These are phyloP conservation scores for Tanytarsus gracilentus DNA, from an alignment of 2,888 invertebrate genomes.

Conservation along the genomic window DNA sequence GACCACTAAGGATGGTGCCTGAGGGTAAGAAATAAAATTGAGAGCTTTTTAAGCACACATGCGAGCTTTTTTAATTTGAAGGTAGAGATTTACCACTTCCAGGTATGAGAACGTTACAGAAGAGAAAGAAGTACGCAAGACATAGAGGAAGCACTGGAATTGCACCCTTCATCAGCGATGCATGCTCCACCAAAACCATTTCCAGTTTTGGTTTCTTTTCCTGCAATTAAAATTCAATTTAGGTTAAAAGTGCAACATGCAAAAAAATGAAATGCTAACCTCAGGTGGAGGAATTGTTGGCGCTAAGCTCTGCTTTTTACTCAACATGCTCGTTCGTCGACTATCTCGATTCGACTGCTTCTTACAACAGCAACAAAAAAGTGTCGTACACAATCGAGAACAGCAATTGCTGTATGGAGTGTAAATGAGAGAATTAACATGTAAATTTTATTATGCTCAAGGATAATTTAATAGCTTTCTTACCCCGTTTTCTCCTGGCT, in stretches of 20 bases:
- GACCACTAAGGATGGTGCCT: slow-evolving; percentile 85
- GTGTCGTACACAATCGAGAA: slow-evolving; percentile 37
- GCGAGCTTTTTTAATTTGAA: not conserved
- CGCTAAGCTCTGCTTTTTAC: slow-evolving; percentile 57
- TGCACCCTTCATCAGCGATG: slow-evolving; percentile 81
- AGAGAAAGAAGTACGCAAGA: slow-evolving; percentile 77
- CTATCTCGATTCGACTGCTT: slow-evolving; percentile 47
- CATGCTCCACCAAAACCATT: slow-evolving; percentile 66
- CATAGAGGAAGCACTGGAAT: slow-evolving; percentile 83
- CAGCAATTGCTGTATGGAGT: slow-evolving; percentile 38
- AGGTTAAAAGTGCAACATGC: slow-evolving; percentile 31
- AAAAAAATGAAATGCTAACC: slow-evolving; percentile 38
- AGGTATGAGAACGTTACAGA: slow-evolving; percentile 70
- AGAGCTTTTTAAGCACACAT: not conserved
- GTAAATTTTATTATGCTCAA: not conserved
- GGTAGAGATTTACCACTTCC: slow-evolving; percentile 55
- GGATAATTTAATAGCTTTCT: not conserved
- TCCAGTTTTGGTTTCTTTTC: slow-evolving; percentile 69
- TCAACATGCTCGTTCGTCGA: slow-evolving; percentile 54
- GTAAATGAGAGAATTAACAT: slow-evolving; percentile 23
- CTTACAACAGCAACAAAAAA: slow-evolving; percentile 40
- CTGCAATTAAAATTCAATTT: slow-evolving; percentile 41
- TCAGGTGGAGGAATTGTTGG: slow-evolving; percentile 56
- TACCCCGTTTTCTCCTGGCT: slow-evolving; percentile 30
- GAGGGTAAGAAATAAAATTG: slow-evolving; percentile 35